Percentiles rank a stretch among this genome's conserved stretches.
phyloP scores from a whole-genome alignment of 2,113 vertebrate genomes.

The Rafetus swinhoei region DNA sequence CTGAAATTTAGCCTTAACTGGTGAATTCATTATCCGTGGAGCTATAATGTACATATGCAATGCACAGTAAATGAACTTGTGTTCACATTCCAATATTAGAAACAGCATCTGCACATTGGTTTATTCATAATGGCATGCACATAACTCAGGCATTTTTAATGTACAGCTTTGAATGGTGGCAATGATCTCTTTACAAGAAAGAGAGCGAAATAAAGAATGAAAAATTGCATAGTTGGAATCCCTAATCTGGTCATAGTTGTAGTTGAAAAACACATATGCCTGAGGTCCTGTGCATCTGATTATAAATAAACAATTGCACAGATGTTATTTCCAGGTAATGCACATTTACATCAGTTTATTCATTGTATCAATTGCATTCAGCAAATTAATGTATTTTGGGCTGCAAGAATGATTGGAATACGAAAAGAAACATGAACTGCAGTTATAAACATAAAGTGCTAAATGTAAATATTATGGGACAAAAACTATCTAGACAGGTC shows the following conservation, averaged over 20 bases:
- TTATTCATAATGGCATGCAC: slow-evolving; percentile 1
- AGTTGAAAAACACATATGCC: background rate
- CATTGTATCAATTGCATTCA: background rate
- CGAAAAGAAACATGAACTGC: slow-evolving; percentile 12
- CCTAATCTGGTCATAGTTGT: background rate
- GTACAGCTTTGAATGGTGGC: background rate
- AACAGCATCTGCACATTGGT: background rate
- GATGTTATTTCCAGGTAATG: slow-evolving; percentile 41
- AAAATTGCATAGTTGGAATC: background rate
- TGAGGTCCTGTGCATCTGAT: slow-evolving; percentile 8
- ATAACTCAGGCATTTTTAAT: background rate
- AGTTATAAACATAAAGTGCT: background rate
- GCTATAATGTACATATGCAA: slow-evolving; percentile 24
- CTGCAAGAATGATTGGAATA: background rate
- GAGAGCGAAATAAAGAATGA: background rate
- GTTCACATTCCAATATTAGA: background rate
- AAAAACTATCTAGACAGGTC: background rate
- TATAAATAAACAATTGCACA: slow-evolving; percentile 31
- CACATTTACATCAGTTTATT: background rate
- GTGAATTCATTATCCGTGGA: slow-evolving; percentile 48
- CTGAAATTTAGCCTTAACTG: background rate
- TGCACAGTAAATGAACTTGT: background rate
- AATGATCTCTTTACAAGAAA: background rate
- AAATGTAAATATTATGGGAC: background rate
- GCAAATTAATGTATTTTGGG: slow-evolving; percentile 37